phyloP scores from a whole-genome alignment of 2,888 invertebrate genomes.

The Amblyjoppa proteus region DNA sequence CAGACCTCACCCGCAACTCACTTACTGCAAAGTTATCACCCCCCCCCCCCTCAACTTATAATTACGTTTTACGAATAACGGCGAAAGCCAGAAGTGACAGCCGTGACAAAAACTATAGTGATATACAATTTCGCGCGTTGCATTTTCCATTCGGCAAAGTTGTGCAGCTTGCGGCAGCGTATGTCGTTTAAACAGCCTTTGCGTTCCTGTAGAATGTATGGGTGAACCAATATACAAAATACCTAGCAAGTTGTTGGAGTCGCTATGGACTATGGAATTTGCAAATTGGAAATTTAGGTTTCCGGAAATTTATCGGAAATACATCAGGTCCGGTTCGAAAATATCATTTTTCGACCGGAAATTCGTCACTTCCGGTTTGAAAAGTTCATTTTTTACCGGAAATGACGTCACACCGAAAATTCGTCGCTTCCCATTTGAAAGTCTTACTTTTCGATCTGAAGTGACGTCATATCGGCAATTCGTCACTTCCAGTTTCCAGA shows the following conservation, averaged over 20 bases:
- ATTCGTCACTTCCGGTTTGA: too few relatives aligned
- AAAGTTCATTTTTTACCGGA: too few relatives aligned
- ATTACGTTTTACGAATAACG: constrained; percentile 55
- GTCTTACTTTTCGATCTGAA: too few relatives aligned
- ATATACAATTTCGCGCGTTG: background rate
- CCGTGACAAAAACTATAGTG: background rate
- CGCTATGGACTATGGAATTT: background rate
- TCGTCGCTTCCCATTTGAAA: too few relatives aligned
- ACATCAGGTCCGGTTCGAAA: background rate
- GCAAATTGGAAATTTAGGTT: background rate
- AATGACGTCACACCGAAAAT: too few relatives aligned
- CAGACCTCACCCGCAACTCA: constrained; percentile 18
- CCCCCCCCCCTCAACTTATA: constrained; percentile 40
- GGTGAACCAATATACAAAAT: background rate
- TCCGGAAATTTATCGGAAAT: background rate
- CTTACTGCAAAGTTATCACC: constrained; percentile 30
- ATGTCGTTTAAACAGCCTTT: background rate
- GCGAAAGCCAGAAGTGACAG: background rate
- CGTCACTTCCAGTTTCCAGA: too few relatives aligned
- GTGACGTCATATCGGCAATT: too few relatives aligned
- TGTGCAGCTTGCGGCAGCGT: background rate
- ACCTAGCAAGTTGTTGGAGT: too few relatives aligned
- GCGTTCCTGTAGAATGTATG: background rate
- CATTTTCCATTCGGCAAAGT: background rate
- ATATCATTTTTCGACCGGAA: too few relatives aligned